Conservation (phyloP, 2,113 vertebrate genomes). For the Eulemur rufifrons region DNA sequence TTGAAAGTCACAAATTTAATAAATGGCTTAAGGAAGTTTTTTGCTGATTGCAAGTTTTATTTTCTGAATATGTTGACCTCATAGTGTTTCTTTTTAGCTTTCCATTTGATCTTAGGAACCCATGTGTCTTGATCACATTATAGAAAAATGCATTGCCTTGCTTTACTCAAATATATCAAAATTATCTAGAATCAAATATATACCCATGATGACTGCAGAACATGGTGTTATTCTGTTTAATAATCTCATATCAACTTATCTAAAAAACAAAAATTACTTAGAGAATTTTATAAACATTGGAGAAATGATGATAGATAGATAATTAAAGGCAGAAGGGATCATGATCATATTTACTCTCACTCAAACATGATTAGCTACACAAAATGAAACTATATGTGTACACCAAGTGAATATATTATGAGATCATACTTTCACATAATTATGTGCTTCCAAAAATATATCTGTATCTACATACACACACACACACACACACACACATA, state of each 20-base stretch:
- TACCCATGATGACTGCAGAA: neutral
- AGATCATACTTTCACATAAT: neutral
- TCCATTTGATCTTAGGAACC: neutral
- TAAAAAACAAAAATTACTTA: neutral
- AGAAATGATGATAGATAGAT: constrained; percentile 9
- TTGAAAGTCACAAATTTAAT: neutral
- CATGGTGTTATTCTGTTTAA: neutral
- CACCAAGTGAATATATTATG: neutral
- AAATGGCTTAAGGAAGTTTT: constrained; percentile 7
- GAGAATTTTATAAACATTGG: neutral
- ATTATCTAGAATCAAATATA: neutral
- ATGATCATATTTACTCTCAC: neutral
- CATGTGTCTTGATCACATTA: neutral
- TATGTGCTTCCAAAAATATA: neutral
- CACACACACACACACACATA: neutral
- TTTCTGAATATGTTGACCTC: neutral
- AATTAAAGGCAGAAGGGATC: neutral
- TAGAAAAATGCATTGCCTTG: neutral
- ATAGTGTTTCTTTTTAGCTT: neutral
- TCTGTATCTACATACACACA: no score
- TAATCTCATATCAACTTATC: neutral
- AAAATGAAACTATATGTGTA: neutral
- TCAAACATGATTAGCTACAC: neutral
- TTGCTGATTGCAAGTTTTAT: neutral
- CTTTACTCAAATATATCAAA: constrained; percentile 3